Percentiles rank a stretch among this genome's conserved stretches.
phyloP scores from a whole-genome alignment of 2,888 invertebrate species.

The Autographa gamma region DNA sequence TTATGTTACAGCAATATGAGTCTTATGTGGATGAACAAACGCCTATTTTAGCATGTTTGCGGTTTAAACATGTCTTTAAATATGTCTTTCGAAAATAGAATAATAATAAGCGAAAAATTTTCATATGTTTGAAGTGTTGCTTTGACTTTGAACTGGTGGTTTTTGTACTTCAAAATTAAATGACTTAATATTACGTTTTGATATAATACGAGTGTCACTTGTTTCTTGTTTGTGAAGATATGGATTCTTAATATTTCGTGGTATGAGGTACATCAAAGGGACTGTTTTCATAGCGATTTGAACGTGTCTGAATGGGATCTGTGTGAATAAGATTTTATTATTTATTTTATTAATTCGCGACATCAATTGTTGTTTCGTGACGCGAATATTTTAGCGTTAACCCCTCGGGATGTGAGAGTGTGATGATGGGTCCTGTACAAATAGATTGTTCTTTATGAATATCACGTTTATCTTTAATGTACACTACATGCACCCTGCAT shows the following conservation, averaged over 20 bases:
- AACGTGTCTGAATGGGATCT: constrained; percentile 25
- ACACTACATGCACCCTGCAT: constrained; percentile 14
- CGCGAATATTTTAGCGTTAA: constrained; percentile 70
- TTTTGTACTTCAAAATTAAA: constrained; percentile 56
- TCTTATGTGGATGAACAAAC: constrained; percentile 65
- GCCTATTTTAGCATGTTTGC: constrained; percentile 56
- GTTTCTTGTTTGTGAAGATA: constrained; percentile 39
- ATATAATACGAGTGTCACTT: constrained; percentile 33
- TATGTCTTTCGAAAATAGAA: constrained; percentile 71
- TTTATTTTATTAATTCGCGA: constrained; percentile 52
- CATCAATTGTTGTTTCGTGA: constrained; percentile 63
- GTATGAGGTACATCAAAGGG: constrained; percentile 37
- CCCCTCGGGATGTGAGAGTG: constrained; percentile 61
- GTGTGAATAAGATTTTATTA: constrained; percentile 26
- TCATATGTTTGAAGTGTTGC: constrained; percentile 71
- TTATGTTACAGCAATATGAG: constrained; percentile 62
- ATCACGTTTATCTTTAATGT: constrained; percentile 51
- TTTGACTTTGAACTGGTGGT: constrained; percentile 66
- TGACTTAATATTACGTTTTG: constrained; percentile 42
- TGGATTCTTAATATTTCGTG: constrained; percentile 22
- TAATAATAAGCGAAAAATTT: constrained; percentile 66
- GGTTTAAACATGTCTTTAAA: constrained; percentile 66
- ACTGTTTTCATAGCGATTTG: constrained; percentile 29
- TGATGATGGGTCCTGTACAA: constrained; percentile 67
- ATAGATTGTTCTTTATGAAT: constrained; percentile 60